Percentiles rank a stretch among this genome's conserved stretches.
phyloP scores from a whole-genome alignment of 1,140 invertebrate species.

The Brachionus rubens region DNA sequence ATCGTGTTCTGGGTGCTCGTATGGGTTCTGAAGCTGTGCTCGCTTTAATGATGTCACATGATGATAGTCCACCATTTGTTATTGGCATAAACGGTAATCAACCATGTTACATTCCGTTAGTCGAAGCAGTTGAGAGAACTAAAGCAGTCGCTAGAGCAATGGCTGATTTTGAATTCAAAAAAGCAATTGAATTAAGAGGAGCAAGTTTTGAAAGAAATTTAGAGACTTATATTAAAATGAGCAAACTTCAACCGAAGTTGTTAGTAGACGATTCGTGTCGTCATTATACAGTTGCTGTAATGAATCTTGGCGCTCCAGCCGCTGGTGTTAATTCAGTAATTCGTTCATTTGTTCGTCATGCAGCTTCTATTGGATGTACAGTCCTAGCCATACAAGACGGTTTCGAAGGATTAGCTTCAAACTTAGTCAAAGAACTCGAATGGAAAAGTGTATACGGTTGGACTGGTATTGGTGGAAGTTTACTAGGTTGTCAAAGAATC shows the following conservation, averaged over 20 bases:
- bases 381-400: conserved; percentile 93
- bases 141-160: conserved; percentile 81
- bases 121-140: conserved; percentile 93
- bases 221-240: conserved; percentile 93
- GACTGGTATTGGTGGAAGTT: conserved; percentile 25
- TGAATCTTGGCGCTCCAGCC: conserved; percentile 95
- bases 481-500: conserved; percentile 43
- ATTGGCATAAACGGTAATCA: conserved; percentile 96
- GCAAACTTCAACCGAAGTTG: conserved; percentile 75
- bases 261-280: background rate
- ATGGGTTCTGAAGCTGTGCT: conserved; percentile 98
- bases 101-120: conserved; percentile 87
- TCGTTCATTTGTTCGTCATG: conserved; percentile 89
- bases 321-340: conserved; percentile 98
- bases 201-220: conserved; percentile 88
- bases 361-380: conserved; percentile 80
- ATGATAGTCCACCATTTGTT: conserved; percentile 84
- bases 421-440: conserved; percentile 54
- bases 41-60: conserved; percentile 93
- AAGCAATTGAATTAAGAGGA: conserved; percentile 88
- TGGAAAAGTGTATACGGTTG: conserved; percentile 39
- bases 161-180: conserved; percentile 84
- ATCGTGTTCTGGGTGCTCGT: conserved; percentile 92
- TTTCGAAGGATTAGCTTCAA: conserved; percentile 83
- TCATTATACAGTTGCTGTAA: conserved; percentile 81